These are phyloP conservation scores for Eumeta japonica DNA, from an alignment of 1,140 invertebrate genomes.

Conservation along the genomic window DNA sequence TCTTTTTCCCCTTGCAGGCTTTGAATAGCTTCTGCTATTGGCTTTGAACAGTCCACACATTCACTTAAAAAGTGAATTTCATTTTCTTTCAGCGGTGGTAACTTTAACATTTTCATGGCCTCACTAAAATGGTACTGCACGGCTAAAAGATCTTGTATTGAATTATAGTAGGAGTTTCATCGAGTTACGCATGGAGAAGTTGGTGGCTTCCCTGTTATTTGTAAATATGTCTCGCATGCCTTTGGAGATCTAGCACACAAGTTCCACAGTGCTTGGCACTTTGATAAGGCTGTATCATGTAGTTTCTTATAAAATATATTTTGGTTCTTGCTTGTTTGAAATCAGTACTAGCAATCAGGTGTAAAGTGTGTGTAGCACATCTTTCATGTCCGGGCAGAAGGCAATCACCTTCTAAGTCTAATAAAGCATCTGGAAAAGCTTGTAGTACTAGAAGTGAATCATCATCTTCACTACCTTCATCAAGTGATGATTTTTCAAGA, in stretches of 20 bases:
- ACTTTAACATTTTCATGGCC: slow-evolving; percentile 11
- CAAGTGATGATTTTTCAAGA: no score
- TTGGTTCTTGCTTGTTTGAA: slow-evolving; percentile 15
- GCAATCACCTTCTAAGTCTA: no score
- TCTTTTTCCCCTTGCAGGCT: no score
- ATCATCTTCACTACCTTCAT: no score
- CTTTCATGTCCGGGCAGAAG: slow-evolving; percentile 17
- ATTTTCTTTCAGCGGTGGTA: slow-evolving; percentile 12
- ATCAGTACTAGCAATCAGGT: slow-evolving; percentile 11
- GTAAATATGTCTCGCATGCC: no score
- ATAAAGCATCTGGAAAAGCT: slow-evolving; percentile 21
- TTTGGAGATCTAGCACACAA: slow-evolving; percentile 20
- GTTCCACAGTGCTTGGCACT: slow-evolving; percentile 20
- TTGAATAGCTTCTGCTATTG: no score
- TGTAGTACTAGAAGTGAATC: no score
- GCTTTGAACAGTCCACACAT: no score
- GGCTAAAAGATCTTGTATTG: no score
- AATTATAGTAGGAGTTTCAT: no score
- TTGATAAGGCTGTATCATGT: slow-evolving; percentile 18
- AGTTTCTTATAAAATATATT: slow-evolving; percentile 19
- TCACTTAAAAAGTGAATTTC: no score
- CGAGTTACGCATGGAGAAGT: slow-evolving; percentile 16
- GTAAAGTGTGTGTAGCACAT: no score
- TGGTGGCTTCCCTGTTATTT: slow-evolving; percentile 16
- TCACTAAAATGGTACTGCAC: slow-evolving; percentile 12